Conservation (phyloP, 2,113 vertebrate species). For the Aphyosemion australe region DNA sequence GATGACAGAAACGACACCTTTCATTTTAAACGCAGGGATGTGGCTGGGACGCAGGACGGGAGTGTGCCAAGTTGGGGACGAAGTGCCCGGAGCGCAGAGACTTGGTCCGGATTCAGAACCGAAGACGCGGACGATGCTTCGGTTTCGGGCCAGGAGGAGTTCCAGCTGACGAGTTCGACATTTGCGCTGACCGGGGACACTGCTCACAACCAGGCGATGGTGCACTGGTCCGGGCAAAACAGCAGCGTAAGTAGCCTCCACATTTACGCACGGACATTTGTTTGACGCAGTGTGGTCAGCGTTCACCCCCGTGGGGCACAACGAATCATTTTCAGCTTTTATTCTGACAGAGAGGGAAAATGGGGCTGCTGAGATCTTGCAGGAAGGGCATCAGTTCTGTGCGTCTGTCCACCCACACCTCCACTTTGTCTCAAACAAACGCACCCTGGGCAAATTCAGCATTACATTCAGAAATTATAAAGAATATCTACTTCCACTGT, state of each 20-base stretch:
- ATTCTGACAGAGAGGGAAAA: conserved; percentile 12
- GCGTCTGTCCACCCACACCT: neutral
- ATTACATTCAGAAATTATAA: too few species aligned
- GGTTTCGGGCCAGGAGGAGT: conserved; percentile 80
- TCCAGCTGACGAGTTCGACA: conserved; percentile 83
- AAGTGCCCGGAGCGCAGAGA: conserved; percentile 66
- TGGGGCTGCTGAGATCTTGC: conserved; percentile 18
- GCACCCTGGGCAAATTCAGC: too few species aligned
- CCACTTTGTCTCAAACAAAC: neutral
- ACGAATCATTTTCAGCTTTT: conserved; percentile 5
- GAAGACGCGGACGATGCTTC: conserved; percentile 66
- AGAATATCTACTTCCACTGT: too few species aligned
- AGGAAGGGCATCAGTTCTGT: conserved; percentile 5
- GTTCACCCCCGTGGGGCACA: neutral
- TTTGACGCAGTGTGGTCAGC: conserved; percentile 69
- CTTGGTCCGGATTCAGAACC: conserved; percentile 61
- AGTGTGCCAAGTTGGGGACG: conserved; percentile 43
- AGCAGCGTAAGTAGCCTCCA: conserved; percentile 85
- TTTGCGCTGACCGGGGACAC: conserved; percentile 87
- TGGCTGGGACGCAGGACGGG: conserved; percentile 12
- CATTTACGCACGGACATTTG: conserved; percentile 54
- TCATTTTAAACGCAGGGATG: conserved; percentile 7
- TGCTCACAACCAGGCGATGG: conserved; percentile 82
- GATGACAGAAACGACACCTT: neutral
- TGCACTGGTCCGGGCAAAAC: conserved; percentile 92